A percentile compares a stretch with the other conserved stretches of the same genome.
These are phyloP conservation scores for Simalia tracyae DNA, from an alignment of 2,797 vertebrate genomes.

Conservation along the genomic window DNA sequence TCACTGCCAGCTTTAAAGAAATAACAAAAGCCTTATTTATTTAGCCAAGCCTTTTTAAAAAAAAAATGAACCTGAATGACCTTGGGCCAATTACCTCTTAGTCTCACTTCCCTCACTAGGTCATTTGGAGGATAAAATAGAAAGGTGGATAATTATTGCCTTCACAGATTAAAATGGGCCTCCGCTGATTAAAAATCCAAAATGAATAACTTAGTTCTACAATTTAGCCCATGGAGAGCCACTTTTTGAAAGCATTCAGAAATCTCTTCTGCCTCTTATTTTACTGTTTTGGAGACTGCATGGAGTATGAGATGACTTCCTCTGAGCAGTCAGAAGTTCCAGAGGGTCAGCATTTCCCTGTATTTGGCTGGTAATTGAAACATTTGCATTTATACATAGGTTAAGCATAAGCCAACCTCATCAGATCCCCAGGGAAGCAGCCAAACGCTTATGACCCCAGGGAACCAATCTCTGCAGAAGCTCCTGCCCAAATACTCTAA, in stretches of 20 bases:
- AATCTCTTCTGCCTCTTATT: constrained; percentile 16
- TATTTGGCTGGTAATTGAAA: background rate
- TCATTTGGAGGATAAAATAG: background rate
- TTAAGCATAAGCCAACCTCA: background rate
- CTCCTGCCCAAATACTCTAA: background rate
- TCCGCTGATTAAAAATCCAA: background rate
- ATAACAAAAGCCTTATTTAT: background rate
- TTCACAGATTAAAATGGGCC: background rate
- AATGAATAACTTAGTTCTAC: background rate
- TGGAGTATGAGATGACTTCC: background rate
- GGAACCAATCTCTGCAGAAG: background rate
- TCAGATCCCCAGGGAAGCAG: background rate
- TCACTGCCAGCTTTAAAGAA: background rate
- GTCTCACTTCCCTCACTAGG: background rate
- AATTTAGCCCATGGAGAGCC: background rate
- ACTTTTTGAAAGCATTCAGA: constrained; percentile 33
- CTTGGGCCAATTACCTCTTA: background rate
- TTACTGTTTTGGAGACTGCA: background rate
- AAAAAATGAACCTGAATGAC: background rate
- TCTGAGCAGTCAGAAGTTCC: background rate
- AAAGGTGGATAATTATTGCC: background rate
- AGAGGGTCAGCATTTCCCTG: background rate
- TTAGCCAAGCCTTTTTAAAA: background rate
- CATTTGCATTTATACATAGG: background rate
- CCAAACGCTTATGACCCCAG: background rate